phyloP scores from a whole-genome alignment of 2,888 invertebrate species.

The Callimorpha dominula region DNA sequence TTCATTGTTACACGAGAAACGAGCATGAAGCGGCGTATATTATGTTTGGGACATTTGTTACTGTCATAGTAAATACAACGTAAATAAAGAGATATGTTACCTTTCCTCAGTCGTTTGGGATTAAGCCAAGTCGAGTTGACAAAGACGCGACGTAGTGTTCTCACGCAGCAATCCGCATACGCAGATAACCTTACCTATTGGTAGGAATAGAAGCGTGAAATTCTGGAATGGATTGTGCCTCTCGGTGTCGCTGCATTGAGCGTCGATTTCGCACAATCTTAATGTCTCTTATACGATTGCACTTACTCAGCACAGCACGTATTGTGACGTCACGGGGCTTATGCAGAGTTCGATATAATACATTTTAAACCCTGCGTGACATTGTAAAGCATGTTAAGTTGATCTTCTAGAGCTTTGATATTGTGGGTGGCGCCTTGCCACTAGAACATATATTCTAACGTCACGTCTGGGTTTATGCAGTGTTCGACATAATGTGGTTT shows the following conservation, averaged over 20 bases:
- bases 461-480: neutral
- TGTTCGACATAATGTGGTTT: conserved; percentile 10
- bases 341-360: neutral
- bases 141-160: conserved; percentile 68
- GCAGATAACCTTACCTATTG: conserved; percentile 59
- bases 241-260: conserved; percentile 24
- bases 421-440: conserved; percentile 26
- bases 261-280: conserved; percentile 23
- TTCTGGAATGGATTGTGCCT: conserved; percentile 55
- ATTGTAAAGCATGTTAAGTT: conserved; percentile 20
- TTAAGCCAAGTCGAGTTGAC: conserved; percentile 77
- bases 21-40: conserved; percentile 39
- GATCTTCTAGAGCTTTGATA: conserved; percentile 31
- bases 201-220: conserved; percentile 65
- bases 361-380: conserved; percentile 18
- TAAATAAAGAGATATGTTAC: conserved; percentile 78
- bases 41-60: conserved; percentile 65
- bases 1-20: conserved; percentile 52
- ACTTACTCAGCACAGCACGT: conserved; percentile 12
- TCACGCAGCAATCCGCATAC: conserved; percentile 67
- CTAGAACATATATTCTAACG: neutral
- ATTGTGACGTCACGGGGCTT: neutral
- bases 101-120: conserved; percentile 76
- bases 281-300: conserved; percentile 20
- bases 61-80: conserved; percentile 72